phyloP scores from a whole-genome alignment of 2,797 vertebrate species.

The Paramormyrops hopkinsi region DNA sequence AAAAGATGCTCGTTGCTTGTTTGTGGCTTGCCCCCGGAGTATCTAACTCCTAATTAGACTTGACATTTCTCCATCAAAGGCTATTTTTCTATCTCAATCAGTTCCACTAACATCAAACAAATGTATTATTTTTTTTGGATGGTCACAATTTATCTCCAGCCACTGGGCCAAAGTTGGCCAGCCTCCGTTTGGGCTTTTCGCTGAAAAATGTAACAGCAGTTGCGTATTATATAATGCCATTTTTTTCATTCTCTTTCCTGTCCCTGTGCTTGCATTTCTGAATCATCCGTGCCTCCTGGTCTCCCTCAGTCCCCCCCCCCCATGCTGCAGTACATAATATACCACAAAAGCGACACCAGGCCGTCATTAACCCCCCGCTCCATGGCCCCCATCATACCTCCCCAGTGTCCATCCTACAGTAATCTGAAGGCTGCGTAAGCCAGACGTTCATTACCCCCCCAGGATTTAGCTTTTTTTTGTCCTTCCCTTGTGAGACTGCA shows the following conservation, averaged over 20 bases:
- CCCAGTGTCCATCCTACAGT: not conserved
- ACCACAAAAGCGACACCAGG: not conserved
- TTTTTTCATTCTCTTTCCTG: not conserved
- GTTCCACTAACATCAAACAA: not conserved
- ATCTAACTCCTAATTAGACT: not conserved
- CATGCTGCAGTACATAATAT: not conserved
- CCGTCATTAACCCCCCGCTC: not conserved
- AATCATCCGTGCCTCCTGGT: not conserved
- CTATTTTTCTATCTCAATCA: not conserved
- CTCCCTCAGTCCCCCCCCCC: not conserved
- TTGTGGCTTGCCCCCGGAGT: not conserved
- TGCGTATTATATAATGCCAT: not conserved
- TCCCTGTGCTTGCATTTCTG: not conserved
- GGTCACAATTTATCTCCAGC: not conserved
- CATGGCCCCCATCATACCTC: not conserved
- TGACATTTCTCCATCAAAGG: not conserved
- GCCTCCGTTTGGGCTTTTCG: not conserved
- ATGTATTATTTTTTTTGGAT: not conserved
- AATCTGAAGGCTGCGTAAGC: not conserved
- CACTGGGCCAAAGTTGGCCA: not conserved
- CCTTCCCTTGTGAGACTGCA: not conserved
- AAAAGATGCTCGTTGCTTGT: not conserved
- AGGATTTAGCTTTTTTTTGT: not conserved
- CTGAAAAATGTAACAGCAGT: constrained; percentile 3
- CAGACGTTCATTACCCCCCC: constrained; percentile 5